Base-by-base conservation (phyloP, 2,797 vertebrate genomes). In the Aphelocoma californica region DNA sequence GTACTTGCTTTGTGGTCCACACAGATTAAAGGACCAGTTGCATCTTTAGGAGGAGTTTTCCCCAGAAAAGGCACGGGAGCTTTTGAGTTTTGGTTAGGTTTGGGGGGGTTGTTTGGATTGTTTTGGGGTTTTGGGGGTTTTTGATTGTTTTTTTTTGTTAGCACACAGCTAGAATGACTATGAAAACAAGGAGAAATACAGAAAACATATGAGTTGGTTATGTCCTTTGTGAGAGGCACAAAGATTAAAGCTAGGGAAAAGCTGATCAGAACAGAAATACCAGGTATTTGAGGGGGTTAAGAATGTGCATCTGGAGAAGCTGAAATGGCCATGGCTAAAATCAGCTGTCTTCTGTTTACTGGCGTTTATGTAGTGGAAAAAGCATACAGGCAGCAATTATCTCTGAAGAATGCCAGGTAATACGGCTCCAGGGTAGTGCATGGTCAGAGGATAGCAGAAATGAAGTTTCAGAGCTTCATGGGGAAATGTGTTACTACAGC, bases 261-360 rank as follows among this genome's bases (percentile, higher is more conserved):
- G 29, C 34, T 60, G 38, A 81, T 67, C 44, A 64, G 91, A 90
- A 86, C 42, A 88, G 66, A 95, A 90, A 50, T 73, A 90, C 10
- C 56, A 51, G 57, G 28, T 71, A 66, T 64, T 86, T 88, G 48
- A 79, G 21, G 18, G 40, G 17, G 44, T 88, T 93, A 88, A 90
- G 72, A 75, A 77, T 60, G 73, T 66, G 67, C 69, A 73, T 86
- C 81, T 93, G 86, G 74, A 93, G 87, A 94, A 95, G 77, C 77
- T 78, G 86, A 90, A 90, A 86, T 75, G 56, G 51, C 73, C 8
- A 19, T 57, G 80, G 82, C 83, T 80, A 86, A 95, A 93, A 86
- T 88, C 90, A 95, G 64, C 88, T 94, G 64, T 67, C 80, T 84
- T 79, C 73, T 90, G 80, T 81, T 86, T 82, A 29, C 60, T 88